phyloP scores from a whole-genome alignment of 1,140 invertebrate genomes.

The Andrena cerasifolii region DNA sequence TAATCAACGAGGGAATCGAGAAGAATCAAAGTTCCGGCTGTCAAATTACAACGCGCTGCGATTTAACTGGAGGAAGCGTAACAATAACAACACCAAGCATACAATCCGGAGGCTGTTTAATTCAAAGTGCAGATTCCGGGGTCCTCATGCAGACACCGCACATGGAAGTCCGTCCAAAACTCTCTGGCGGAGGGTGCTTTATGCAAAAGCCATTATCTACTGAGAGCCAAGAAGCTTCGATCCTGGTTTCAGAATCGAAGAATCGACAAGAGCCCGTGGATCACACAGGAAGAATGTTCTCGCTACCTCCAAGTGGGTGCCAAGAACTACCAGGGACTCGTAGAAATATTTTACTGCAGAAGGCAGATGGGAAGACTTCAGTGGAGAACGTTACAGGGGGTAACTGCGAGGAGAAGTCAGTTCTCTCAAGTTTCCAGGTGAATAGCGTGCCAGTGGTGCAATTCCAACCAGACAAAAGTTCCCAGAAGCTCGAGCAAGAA shows the following conservation, averaged over 20 bases:
- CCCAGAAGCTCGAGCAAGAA: not conserved
- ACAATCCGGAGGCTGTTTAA: constrained; percentile 72
- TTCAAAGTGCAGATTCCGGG: constrained; percentile 67
- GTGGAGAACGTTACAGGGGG: not conserved
- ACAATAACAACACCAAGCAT: constrained; percentile 73
- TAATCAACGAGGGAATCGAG: constrained; percentile 6
- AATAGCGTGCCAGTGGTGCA: constrained; percentile 10
- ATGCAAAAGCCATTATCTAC: constrained; percentile 64
- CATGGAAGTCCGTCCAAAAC: constrained; percentile 72
- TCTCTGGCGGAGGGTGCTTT: constrained; percentile 67
- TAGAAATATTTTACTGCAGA: not conserved
- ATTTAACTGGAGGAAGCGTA: constrained; percentile 71
- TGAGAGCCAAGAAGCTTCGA: constrained; percentile 38
- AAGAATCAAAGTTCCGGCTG: constrained; percentile 44
- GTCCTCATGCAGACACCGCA: constrained; percentile 64
- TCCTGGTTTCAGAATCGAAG: not conserved
- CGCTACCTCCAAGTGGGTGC: constrained; percentile 71
- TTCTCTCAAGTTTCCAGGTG: constrained; percentile 12
- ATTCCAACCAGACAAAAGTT: constrained; percentile 12
- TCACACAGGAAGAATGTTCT: constrained; percentile 10
- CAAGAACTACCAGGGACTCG: constrained; percentile 74
- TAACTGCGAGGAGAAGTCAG: not conserved
- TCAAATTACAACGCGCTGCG: constrained; percentile 67
- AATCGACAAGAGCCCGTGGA: not conserved
- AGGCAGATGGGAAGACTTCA: not conserved